phyloP scores from a whole-genome alignment of 1,140 invertebrate species.

The Drosophila jambulina region DNA sequence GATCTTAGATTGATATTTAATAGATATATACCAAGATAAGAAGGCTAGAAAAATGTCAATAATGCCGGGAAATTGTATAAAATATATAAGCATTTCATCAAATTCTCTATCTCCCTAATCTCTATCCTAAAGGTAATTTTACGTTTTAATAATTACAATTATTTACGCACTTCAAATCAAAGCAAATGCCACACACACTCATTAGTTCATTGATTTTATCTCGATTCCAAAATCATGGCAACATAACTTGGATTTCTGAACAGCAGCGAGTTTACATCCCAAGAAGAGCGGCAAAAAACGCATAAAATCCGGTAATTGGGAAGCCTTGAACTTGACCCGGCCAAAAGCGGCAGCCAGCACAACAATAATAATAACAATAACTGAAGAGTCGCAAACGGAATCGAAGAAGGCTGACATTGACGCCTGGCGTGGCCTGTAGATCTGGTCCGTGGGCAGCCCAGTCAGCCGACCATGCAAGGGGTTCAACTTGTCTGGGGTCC shows the following conservation, averaged over 20 bases:
- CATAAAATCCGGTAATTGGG: constrained; percentile 74
- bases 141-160: neutral
- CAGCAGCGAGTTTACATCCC: neutral
- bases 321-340: constrained; percentile 82
- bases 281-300: constrained; percentile 55
- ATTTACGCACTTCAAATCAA: no score
- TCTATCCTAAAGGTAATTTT: neutral
- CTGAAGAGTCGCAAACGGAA: constrained; percentile 54
- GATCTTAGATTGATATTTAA: no score
- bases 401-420: constrained; percentile 78
- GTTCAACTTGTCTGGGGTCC: constrained; percentile 69
- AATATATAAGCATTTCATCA: neutral
- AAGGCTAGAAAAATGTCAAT: neutral
- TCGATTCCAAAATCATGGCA: no score
- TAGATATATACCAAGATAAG: neutral
- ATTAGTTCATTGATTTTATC: neutral
- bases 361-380: constrained; percentile 74
- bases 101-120: neutral
- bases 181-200: neutral
- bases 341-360: constrained; percentile 26
- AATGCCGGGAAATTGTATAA: neutral
- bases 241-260: constrained; percentile 22
- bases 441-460: constrained; percentile 41
- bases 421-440: constrained; percentile 44
- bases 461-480: constrained; percentile 67